Percentiles rank a stretch among this genome's conserved stretches.
These are phyloP conservation scores for Telenomus remus DNA, from an alignment of 1,140 invertebrate genomes.

Conservation along the genomic window DNA sequence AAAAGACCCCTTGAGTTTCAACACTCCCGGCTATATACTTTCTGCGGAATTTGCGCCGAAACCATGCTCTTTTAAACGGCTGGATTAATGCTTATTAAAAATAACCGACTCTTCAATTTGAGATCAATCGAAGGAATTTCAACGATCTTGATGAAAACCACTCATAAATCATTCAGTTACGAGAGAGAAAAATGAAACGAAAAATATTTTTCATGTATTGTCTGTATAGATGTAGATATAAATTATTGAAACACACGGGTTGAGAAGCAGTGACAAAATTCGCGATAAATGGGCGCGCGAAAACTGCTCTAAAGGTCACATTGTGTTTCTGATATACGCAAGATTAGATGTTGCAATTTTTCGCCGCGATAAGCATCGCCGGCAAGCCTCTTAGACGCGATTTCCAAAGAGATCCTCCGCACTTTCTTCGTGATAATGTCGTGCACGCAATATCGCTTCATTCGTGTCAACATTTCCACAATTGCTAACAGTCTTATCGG, in stretches of 20 bases:
- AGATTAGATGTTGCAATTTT: constrained; percentile 58
- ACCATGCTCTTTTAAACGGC: no score
- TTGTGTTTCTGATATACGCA: constrained; percentile 39
- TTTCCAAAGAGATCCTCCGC: constrained; percentile 50
- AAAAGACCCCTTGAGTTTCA: constrained; percentile 37
- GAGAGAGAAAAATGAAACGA: no score
- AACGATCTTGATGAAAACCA: no score
- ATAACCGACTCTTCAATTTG: no score
- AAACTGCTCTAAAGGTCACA: constrained; percentile 38
- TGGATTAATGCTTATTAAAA: no score
- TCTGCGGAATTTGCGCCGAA: no score
- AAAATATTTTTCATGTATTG: no score
- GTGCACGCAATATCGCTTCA: constrained; percentile 30
- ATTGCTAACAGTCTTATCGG: constrained; percentile 43
- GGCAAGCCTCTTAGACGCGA: constrained; percentile 42
- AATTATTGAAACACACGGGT: no score
- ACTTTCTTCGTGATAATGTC: constrained; percentile 51
- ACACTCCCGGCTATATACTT: constrained; percentile 4
- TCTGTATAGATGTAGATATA: no score
- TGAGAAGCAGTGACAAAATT: constrained; percentile 19
- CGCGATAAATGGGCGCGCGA: constrained; percentile 39
- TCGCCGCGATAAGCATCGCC: constrained; percentile 52
- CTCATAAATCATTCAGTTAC: no score
- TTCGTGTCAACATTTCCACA: constrained; percentile 40
- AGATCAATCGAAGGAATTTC: no score